phyloP scores from a whole-genome alignment of 1,140 invertebrate species.

The Melanaphis sacchari region DNA sequence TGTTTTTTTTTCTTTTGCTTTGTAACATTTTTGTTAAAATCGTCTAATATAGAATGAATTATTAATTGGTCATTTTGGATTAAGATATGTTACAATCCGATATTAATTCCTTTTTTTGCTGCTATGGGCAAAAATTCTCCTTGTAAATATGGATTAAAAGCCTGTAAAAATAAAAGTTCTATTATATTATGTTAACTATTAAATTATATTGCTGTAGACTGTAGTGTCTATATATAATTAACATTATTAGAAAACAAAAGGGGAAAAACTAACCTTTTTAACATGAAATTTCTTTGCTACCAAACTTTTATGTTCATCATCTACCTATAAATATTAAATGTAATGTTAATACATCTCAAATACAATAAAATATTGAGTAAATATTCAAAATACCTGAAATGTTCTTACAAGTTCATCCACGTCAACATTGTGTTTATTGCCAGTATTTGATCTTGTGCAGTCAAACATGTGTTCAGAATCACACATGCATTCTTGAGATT shows the following conservation, averaged over 20 bases:
- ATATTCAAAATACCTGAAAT: constrained; percentile 64
- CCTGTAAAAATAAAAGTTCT: constrained; percentile 65
- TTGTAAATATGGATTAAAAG: constrained; percentile 77
- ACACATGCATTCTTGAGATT: constrained; percentile 94
- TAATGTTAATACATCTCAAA: constrained; percentile 58
- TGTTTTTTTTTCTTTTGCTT: constrained; percentile 3
- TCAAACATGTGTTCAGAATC: constrained; percentile 99
- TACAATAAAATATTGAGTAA: background rate
- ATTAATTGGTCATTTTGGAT: constrained; percentile 46
- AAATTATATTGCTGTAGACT: background rate
- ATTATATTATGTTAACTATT: background rate
- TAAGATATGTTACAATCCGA: constrained; percentile 57
- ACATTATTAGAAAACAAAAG: background rate
- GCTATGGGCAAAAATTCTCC: constrained; percentile 86
- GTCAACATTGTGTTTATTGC: constrained; percentile 63
- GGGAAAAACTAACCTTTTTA: constrained; percentile 66
- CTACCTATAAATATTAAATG: constrained; percentile 59
- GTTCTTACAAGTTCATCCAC: constrained; percentile 68
- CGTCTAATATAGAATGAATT: constrained; percentile 42
- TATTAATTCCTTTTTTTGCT: constrained; percentile 83
- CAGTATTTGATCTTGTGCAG: constrained; percentile 70
- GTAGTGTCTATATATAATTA: background rate
- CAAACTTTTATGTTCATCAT: constrained; percentile 72
- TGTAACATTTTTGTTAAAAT: constrained; percentile 30
- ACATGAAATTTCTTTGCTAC: constrained; percentile 82